These are phyloP conservation scores for Ericerus pela DNA, from an alignment of 1,140 invertebrate species.

Conservation along the genomic window DNA sequence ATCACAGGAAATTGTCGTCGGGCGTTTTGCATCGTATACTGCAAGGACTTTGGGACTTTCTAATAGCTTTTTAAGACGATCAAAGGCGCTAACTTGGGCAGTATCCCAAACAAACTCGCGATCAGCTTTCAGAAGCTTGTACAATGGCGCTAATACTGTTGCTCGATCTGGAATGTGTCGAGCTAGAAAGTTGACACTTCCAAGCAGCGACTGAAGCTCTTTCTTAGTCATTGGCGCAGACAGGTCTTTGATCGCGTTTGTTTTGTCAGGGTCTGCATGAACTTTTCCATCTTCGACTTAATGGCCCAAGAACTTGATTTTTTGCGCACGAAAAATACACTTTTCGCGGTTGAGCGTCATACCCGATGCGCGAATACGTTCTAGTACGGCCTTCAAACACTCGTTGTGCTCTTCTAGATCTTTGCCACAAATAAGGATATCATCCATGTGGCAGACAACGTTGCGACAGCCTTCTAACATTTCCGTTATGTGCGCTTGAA, in stretches of 20 bases:
- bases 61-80: constrained; percentile 24
- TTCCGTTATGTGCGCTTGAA: constrained; percentile 20
- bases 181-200: no score
- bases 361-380: constrained; percentile 9
- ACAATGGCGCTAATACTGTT: constrained; percentile 13
- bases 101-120: constrained; percentile 19
- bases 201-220: no score
- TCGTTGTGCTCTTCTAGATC: constrained; percentile 18
- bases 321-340: no score
- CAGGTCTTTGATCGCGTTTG: constrained; percentile 27
- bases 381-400: constrained; percentile 22
- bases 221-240: constrained; percentile 26
- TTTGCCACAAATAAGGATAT: constrained; percentile 24
- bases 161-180: constrained; percentile 16
- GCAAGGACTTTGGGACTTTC: constrained; percentile 17
- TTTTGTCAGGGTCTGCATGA: constrained; percentile 25
- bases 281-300: constrained; percentile 27
- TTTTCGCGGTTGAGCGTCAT: constrained; percentile 16
- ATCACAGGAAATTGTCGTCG: constrained; percentile 23
- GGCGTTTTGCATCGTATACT: constrained; percentile 19
- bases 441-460: constrained; percentile 24
- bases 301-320: constrained; percentile 29
- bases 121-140: constrained; percentile 13
- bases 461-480: constrained; percentile 21
- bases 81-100: constrained; percentile 26